A percentile compares a stretch with the other conserved stretches of the same genome.
phyloP scores from a whole-genome alignment of 2,797 vertebrate species.

The Tenualosa thibaudeaui region DNA sequence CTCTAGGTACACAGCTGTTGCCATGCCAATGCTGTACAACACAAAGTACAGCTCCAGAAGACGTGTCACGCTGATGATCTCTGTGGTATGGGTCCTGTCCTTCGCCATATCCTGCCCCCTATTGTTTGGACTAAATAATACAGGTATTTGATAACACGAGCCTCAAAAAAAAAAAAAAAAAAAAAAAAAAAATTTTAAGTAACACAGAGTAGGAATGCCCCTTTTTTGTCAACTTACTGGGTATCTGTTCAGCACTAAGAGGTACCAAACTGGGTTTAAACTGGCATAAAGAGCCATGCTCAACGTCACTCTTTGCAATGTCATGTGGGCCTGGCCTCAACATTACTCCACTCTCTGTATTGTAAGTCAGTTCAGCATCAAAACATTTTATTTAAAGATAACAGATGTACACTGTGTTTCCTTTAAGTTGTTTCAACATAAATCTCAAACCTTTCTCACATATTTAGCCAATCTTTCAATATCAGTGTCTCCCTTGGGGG shows the following conservation, averaged over 20 bases:
- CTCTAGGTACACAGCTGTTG: slow-evolving; percentile 94
- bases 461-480: neutral
- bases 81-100: slow-evolving; percentile 95
- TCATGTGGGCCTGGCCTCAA: no score
- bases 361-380: no score
- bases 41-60: slow-evolving; percentile 96
- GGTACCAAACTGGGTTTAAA: no score
- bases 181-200: neutral
- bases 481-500: no score
- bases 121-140: slow-evolving; percentile 94
- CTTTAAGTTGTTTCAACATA: neutral
- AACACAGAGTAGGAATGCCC: no score
- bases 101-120: slow-evolving; percentile 98
- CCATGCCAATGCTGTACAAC: slow-evolving; percentile 98
- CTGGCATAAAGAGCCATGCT: no score
- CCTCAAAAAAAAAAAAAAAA: neutral
- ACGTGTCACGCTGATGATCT: slow-evolving; percentile 94
- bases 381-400: no score
- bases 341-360: no score
- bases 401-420: no score
- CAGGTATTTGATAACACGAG: slow-evolving; percentile 74
- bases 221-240: no score
- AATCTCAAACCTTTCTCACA: neutral
- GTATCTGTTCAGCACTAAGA: no score
- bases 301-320: no score